Evolutionary conservation across 2,113 vertebrate species (phyloP).

Genomic region (Tretioscincus oriximinensis): DNA sequence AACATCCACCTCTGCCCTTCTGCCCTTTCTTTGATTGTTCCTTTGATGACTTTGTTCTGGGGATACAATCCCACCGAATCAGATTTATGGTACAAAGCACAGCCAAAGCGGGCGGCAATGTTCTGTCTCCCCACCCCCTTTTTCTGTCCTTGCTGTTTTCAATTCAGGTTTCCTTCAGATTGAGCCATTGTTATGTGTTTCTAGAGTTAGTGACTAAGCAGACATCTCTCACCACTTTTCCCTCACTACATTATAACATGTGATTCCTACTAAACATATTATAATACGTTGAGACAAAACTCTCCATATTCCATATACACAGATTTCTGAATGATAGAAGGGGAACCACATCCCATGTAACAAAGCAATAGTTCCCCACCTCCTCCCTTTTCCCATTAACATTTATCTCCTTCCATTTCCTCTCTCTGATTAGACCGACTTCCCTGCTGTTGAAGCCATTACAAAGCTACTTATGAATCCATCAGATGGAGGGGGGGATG

Average conservation of each 20-base stretch:
- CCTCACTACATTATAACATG: background rate
- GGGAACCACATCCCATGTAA: background rate
- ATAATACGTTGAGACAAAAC: constrained; percentile 1
- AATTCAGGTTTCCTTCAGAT: background rate
- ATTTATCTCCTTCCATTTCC: constrained; percentile 32
- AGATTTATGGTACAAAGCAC: background rate
- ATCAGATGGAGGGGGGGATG: constrained; percentile 22
- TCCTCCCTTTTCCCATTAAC: constrained; percentile 3
- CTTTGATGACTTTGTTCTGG: background rate
- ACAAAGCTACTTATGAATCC: constrained; percentile 30
- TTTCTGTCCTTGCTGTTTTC: background rate
- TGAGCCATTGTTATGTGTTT: background rate
- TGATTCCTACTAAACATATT: constrained; percentile 3
- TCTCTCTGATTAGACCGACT: constrained; percentile 49
- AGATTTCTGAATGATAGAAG: background rate
- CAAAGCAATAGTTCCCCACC: background rate
- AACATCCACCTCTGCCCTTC: background rate
- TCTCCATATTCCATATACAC: background rate
- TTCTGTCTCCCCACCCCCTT: background rate
- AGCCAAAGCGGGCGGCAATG: background rate
- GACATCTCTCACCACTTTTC: background rate
- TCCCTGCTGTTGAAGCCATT: constrained; percentile 40
- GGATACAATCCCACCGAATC: background rate
- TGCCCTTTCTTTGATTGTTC: background rate
- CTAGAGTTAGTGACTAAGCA: constrained; percentile 1